Percentiles rank a stretch among this genome's conserved stretches.
Conservation (phyloP, 2,113 vertebrate species). For the Atlantisia rogersi region DNA sequence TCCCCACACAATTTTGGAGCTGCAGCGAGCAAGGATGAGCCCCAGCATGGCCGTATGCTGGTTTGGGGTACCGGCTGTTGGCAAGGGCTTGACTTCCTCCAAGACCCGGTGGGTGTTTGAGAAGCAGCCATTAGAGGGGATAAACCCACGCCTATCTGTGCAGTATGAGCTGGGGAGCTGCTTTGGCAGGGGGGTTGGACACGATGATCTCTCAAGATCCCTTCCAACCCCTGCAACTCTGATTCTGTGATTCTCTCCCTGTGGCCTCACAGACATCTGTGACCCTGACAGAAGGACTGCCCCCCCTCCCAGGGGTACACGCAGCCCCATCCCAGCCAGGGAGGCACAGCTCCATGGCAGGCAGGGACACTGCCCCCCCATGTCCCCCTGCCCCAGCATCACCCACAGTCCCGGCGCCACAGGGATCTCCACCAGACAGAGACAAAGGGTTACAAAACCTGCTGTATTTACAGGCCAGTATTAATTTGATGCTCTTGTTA, state of each 20-base stretch:
- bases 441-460: background rate
- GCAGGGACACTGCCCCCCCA: too few relatives aligned
- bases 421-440: background rate
- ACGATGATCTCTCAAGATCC: too few relatives aligned
- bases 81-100: background rate
- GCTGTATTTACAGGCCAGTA: background rate
- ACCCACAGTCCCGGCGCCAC: accelerated
- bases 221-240: too few relatives aligned
- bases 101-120: accelerated
- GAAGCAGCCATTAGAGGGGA: background rate
- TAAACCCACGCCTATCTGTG: background rate
- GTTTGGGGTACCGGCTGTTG: background rate
- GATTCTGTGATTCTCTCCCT: background rate
- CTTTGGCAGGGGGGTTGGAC: too few relatives aligned
- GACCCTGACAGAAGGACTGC: background rate
- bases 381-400: accelerated
- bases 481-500: background rate
- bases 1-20: accelerated
- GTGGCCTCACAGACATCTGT: accelerated
- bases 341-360: background rate
- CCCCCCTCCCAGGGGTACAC: accelerated
- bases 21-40: accelerated
- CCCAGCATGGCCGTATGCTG: background rate
- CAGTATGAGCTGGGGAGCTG: too few relatives aligned
- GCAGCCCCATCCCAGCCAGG: accelerated